A percentile compares a stretch with the other conserved stretches of the same genome.
Evolutionary conservation across 2,888 invertebrate species (phyloP).

Genomic region (Lamellibrachia columna): DNA sequence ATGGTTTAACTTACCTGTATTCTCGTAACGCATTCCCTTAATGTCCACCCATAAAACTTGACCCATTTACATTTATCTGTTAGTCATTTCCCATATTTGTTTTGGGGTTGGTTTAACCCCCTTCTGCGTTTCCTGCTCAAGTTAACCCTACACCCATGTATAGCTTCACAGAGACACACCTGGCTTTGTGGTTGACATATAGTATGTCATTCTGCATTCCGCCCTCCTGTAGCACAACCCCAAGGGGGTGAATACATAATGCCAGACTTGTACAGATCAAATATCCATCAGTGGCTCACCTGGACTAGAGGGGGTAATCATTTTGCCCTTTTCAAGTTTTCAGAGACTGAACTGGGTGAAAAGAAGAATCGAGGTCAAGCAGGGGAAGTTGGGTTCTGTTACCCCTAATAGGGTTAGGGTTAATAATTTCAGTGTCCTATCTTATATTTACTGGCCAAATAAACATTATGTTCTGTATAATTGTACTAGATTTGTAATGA

Average conservation of each 20-base stretch:
- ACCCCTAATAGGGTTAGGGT: not conserved
- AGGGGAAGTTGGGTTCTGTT: not conserved
- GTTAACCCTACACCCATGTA: not conserved
- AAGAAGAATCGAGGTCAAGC: not conserved
- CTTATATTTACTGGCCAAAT: not conserved
- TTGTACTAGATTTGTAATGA: too few species aligned
- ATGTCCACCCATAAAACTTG: not conserved
- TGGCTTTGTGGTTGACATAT: not conserved
- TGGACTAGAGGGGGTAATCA: not conserved
- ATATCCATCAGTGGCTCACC: not conserved
- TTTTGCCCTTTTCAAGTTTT: too few species aligned
- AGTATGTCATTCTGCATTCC: not conserved
- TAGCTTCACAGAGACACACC: not conserved
- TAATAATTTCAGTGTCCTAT: not conserved
- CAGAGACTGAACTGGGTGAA: not conserved
- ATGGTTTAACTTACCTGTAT: not conserved
- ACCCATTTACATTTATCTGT: not conserved
- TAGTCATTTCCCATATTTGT: not conserved
- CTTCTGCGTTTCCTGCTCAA: not conserved
- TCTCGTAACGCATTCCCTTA: not conserved
- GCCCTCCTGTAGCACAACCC: not conserved
- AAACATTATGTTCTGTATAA: too few species aligned
- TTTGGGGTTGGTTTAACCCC: not conserved
- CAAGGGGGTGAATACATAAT: not conserved
- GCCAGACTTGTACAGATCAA: not conserved